Evolutionary conservation across 1,140 invertebrate species (phyloP), one percentile per base, ranked within the genome.

Genomic region (Nasonia longicornis): DNA sequence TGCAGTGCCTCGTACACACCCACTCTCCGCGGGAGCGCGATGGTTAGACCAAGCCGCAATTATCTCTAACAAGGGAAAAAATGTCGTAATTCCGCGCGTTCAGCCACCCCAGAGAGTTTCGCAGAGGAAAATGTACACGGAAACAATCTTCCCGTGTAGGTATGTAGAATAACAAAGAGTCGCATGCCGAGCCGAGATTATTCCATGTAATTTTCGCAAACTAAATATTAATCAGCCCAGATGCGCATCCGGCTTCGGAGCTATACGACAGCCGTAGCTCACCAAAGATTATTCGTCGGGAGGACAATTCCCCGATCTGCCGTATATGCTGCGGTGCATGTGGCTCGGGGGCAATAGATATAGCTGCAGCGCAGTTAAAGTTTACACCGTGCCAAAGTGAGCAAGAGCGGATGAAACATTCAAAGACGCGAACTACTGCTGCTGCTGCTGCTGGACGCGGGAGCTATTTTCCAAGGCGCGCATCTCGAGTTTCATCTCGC

Each of bases 301-400:
- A 74, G 29, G 48, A 74, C 35, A 74, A 74, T 74, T 74, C 72
- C 48, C 72, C 22, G 48, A 16, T 20, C 45, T 45, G 52, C 52
- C 52, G 52, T 58, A 10, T 42, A 35, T 35, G 52, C 14, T 35
- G 52, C 14, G 16, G 20, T 3, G 52, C 52, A 7, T 58, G 52
- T n/a, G 52, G 20, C 52, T 58, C 52, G 52, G 52, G 52, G 52
- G 52, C 52, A 58, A 58, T 58, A n/a, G 52, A 0, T 58, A 16
- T 16, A 58, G 12, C 45, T 42, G 45, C n/a, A 20, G 2, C 2
- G 20, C 22, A 38, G 45, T 63, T 45, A 31, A 73, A 79, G 78
- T 79, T 79, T 73, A 79, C 78, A 67, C 26, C 12, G 70, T 64
- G 70, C n/a, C 52, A 73, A 73, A 66, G 67, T 16, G 52, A 64